Evolutionary conservation across 1,140 invertebrate genomes (phyloP), one percentile per base, ranked within the genome.

Genomic region (Eueides isabella): DNA sequence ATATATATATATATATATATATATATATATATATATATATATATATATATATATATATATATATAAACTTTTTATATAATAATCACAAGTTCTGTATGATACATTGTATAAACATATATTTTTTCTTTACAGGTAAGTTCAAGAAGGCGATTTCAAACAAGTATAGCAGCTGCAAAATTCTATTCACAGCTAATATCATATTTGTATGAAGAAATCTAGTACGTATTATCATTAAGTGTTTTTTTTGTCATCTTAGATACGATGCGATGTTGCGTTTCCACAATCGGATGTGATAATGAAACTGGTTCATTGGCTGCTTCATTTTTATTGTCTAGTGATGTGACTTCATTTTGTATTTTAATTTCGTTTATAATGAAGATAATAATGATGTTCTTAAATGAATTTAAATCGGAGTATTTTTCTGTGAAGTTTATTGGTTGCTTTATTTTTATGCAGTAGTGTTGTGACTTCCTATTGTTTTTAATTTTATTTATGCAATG

Each of bases 81-180:
- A 2, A 44, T 16, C 38, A 62, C 55, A 44, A 67, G 61, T 38
- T 38, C 63, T 70, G 62, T 75, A 71, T 75, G 63, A 55, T 61
- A 41, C 12, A 44, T n/a, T 66, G 70, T 69, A 77, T 71, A 63
- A 74, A 71, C 41, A 69, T 67, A 63, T 69, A 48, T 74, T 80
- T 76, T 81, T 76, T 80, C 41, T 78, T 80, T 78, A 66, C 80
- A 82, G 80, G 80, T 82, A 82, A 82, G 80, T 82, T 79, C 75
- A 65, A 69, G 69, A 61, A 64, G 70, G 64, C 74, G 66, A 78
- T 55, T 65, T 48, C 69, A 55, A 80, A 82, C 78, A 61, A 80
- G 79, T 80, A 63, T 71, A 63, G 69, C 48, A 26, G 74, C 69
- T 55, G 67, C 71, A 78, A 78, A 73, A 78, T 55, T 55, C 48